phyloP scores from a whole-genome alignment of 2,888 invertebrate genomes.

The Anticlea derivata region DNA sequence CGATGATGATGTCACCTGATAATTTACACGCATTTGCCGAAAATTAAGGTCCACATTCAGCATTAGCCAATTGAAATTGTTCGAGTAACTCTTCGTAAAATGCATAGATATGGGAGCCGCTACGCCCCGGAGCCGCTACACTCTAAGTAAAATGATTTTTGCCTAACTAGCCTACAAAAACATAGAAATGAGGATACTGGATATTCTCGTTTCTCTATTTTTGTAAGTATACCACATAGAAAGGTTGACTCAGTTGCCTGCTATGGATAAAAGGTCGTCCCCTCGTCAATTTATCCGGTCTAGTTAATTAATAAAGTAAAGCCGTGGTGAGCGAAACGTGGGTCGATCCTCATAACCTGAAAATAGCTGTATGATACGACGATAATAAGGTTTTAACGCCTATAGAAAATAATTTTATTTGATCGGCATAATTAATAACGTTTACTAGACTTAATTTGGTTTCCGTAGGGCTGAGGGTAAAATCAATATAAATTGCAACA shows the following conservation, averaged over 20 bases:
- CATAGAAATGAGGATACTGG: slow-evolving; percentile 28
- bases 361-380: slow-evolving; percentile 22
- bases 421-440: slow-evolving; percentile 9
- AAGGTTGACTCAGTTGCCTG: slow-evolving; percentile 13
- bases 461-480: slow-evolving; percentile 9
- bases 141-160: no score
- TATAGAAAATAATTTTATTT: slow-evolving; percentile 19
- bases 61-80: no score
- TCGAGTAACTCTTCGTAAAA: no score
- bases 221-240: slow-evolving; percentile 10
- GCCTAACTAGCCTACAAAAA: slow-evolving; percentile 21
- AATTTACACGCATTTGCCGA: no score
- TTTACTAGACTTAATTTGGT: slow-evolving; percentile 13
- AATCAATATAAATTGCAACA: not conserved
- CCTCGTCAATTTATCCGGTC: slow-evolving; percentile 66
- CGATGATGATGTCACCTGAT: no score
- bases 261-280: slow-evolving; percentile 47
- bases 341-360: slow-evolving; percentile 29
- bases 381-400: slow-evolving; percentile 25
- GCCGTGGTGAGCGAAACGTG: slow-evolving; percentile 25
- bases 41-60: no score
- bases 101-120: no score
- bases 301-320: slow-evolving; percentile 69
- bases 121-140: no score
- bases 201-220: no score